A percentile compares a stretch with the other conserved stretches of the same genome.
phyloP scores from a whole-genome alignment of 2,113 vertebrate genomes.

The Anoplopoma fimbria region DNA sequence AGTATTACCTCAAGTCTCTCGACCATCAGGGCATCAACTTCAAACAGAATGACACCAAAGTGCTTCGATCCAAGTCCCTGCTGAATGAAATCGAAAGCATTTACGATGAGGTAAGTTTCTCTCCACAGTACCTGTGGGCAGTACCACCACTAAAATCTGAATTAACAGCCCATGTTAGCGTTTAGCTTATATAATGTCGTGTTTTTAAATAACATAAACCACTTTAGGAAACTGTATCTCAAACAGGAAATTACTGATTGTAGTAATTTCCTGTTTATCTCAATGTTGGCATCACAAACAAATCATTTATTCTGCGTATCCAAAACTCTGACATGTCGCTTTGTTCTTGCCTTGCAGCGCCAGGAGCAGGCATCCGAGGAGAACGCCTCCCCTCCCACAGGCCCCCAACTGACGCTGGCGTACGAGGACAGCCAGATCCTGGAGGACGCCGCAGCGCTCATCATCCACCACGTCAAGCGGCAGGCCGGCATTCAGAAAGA shows the following conservation, averaged over 20 bases:
- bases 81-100: constrained; percentile 99
- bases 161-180: not conserved
- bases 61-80: constrained; percentile 96
- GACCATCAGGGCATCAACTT: constrained; percentile 99
- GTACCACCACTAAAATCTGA: not conserved
- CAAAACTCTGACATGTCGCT: not conserved
- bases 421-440: constrained; percentile 98
- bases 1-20: constrained; percentile 98
- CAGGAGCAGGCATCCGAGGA: constrained; percentile 97
- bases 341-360: constrained; percentile 80
- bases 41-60: constrained; percentile 99
- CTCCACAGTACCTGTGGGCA: not conserved
- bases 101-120: constrained; percentile 93
- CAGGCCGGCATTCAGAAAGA: constrained; percentile 98
- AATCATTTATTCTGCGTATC: not conserved
- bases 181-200: not conserved
- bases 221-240: not conserved
- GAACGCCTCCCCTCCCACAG: constrained; percentile 82
- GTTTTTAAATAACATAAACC: not conserved
- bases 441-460: constrained; percentile 95
- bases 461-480: constrained; percentile 98
- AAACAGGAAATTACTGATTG: not conserved
- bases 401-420: constrained; percentile 91
- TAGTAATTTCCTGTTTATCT: not conserved
- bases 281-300: not conserved